phyloP scores from a whole-genome alignment of 2,113 vertebrate species.

The Charina bottae region DNA sequence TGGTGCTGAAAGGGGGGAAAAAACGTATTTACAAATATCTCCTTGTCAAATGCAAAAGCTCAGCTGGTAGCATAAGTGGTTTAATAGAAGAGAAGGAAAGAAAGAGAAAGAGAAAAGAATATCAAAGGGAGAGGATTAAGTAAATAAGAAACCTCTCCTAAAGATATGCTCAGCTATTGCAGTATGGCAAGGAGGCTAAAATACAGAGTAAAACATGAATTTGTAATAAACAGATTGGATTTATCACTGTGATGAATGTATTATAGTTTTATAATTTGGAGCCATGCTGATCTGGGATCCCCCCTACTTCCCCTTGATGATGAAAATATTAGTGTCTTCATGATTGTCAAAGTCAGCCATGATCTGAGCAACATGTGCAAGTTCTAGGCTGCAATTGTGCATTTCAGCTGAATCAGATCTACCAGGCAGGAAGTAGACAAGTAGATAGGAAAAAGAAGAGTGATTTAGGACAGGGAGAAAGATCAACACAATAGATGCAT shows the following conservation, averaged over 20 bases:
- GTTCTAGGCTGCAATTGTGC: not conserved
- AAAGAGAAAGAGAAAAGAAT: not conserved
- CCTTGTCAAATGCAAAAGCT: not conserved
- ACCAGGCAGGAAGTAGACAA: not conserved
- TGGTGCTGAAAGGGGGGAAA: not conserved
- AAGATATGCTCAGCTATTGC: not conserved
- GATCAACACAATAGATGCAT: not conserved
- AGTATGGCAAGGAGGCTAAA: not conserved
- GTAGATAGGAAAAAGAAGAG: not conserved
- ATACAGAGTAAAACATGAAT: not conserved
- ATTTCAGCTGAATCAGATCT: not conserved
- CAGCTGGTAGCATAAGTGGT: not conserved
- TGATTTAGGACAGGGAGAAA: not conserved
- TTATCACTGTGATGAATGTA: not conserved
- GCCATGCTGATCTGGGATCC: not conserved
- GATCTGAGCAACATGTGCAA: not conserved
- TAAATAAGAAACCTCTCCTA: conserved; percentile 13
- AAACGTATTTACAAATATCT: conserved; percentile 9
- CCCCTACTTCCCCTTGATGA: not conserved
- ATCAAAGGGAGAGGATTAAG: conserved; percentile 37
- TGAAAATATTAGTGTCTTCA: not conserved
- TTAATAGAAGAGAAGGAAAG: conserved; percentile 14
- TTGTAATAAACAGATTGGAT: not conserved
- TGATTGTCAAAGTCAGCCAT: not conserved
- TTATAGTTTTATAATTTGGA: not conserved